Base-by-base conservation (phyloP, 2,888 invertebrate genomes). In the Cabera pusaria region DNA sequence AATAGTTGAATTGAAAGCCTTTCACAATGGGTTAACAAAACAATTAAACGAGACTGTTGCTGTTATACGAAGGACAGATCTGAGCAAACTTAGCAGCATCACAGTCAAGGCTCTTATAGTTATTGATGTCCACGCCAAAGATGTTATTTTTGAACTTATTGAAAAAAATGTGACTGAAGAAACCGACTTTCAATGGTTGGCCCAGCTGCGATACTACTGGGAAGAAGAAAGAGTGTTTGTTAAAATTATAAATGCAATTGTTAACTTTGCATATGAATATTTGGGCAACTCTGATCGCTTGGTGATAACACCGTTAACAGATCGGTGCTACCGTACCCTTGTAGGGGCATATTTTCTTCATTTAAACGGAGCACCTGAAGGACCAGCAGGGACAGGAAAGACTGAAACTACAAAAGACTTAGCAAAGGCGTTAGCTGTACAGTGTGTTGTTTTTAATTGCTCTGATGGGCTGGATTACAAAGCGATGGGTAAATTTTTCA, bases 351-450 rank as follows among this genome's bases (percentile, higher is more conserved):
- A 94, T 72, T 94, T 94, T 63, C 86, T 96, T 25, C 95, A 96
- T 75, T 80, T 96, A 52, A 95, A 96, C 63, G 96, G 96, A n/a
- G 94, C 95, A 2, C 94, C 94, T 0, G 95, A 95, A 81, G 95
- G 95, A 0, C 96, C 96, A 0, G 95, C 95, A 0, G 96, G 96
- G 0, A 96, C 96, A 0, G 97, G 97, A 0, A 97, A 97, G 85
- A 97, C 96, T 0, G 97, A 97, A 86, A 96, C 96, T 7, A 95
- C 95, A 0, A 98, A 98, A 85, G 97, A 98, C 85, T 87, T 98
- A 49, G 97, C 97, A 2, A 96, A 97, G 80, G 97, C 97, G 0
- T 69, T 98, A 27, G 98, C 97, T 0, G 96, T 97, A 1, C 97
- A 97, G 66, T 96, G 96, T 69, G 93, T 96, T 0, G 95, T 96